phyloP scores from a whole-genome alignment of 2,797 vertebrate genomes.

The Crossoptilon crossoptilon region DNA sequence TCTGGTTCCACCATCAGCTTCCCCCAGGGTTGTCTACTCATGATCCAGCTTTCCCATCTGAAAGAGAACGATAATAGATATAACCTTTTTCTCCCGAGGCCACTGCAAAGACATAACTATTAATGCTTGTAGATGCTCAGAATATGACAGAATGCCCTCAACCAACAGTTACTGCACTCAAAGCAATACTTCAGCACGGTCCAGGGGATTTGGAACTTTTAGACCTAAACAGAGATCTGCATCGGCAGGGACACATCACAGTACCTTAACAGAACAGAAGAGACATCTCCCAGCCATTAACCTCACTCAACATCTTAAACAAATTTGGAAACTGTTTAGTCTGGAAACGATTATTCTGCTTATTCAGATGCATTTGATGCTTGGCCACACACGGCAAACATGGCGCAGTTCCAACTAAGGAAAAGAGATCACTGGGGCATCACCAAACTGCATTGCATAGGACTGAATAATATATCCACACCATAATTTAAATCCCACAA shows the following conservation, averaged over 20 bases:
- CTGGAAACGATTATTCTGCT: slow-evolving; percentile 58
- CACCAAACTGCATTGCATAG: slow-evolving; percentile 37
- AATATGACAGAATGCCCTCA: background rate
- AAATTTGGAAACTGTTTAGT: slow-evolving; percentile 47
- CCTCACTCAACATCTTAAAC: slow-evolving; percentile 25
- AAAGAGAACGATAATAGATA: background rate
- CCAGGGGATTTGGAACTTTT: background rate
- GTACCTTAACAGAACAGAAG: background rate
- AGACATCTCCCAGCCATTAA: background rate
- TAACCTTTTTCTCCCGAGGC: background rate
- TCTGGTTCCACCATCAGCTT: background rate
- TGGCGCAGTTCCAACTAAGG: background rate
- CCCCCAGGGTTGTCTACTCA: background rate
- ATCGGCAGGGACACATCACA: background rate
- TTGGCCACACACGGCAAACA: slow-evolving; percentile 10
- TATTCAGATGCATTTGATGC: slow-evolving; percentile 38
- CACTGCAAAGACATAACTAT: background rate
- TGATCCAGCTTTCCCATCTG: background rate
- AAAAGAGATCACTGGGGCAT: background rate
- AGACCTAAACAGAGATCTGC: background rate
- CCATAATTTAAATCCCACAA: slow-evolving; percentile 37
- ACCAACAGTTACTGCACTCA: background rate
- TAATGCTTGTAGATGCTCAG: background rate
- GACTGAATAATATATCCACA: slow-evolving; percentile 31
- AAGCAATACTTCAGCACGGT: background rate